Conservation (phyloP, 1,140 invertebrate genomes). For the Bombus picipes region DNA sequence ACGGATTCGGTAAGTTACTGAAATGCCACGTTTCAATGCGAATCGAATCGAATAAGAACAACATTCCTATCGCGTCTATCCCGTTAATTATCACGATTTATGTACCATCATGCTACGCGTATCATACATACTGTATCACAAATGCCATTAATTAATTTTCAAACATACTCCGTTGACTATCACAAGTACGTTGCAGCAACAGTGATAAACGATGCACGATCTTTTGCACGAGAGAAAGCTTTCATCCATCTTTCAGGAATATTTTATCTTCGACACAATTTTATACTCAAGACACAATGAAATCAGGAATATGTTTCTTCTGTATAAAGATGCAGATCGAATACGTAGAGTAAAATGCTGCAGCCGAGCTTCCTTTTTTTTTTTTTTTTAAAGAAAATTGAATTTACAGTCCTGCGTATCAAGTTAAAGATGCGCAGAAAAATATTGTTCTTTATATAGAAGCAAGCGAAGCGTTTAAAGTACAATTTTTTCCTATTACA, state of each 20-base stretch:
- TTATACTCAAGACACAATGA: background rate
- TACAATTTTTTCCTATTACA: background rate
- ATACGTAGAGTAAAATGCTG: background rate
- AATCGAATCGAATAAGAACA: constrained; percentile 7
- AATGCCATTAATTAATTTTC: background rate
- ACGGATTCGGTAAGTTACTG: background rate
- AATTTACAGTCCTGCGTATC: background rate
- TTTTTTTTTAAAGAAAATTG: too few relatives aligned
- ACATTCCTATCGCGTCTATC: constrained; percentile 8
- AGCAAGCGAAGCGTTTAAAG: background rate
- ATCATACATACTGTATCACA: background rate
- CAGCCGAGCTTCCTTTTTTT: too few relatives aligned
- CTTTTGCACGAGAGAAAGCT: background rate
- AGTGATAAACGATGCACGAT: background rate
- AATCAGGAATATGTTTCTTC: background rate
- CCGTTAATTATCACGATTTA: background rate
- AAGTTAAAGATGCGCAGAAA: background rate
- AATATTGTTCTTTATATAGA: background rate
- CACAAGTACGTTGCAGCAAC: background rate
- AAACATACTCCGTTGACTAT: background rate
- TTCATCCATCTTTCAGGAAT: background rate
- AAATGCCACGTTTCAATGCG: constrained; percentile 1
- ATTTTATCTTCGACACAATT: background rate
- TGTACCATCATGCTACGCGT: background rate
- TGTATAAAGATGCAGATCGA: background rate